These are phyloP conservation scores for Camponotus fellah DNA, from an alignment of 2,888 invertebrate species.

Conservation along the genomic window DNA sequence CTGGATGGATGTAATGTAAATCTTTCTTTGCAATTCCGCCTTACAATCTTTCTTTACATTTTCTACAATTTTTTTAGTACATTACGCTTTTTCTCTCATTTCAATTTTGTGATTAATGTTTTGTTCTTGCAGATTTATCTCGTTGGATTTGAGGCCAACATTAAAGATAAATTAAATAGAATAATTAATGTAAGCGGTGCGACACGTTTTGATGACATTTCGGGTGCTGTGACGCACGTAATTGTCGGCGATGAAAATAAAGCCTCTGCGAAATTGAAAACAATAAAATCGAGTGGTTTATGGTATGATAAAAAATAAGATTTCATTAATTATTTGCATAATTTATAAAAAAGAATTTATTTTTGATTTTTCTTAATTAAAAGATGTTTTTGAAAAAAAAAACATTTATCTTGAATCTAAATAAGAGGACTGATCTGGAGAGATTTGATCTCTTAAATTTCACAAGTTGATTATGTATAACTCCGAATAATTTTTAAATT, in stretches of 20 bases:
- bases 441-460: not conserved
- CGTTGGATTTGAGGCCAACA: slow-evolving; percentile 89
- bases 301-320: slow-evolving; percentile 71
- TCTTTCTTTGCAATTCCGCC: slow-evolving; percentile 59
- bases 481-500: not conserved
- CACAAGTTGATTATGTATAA: not conserved
- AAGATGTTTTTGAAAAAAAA: not conserved
- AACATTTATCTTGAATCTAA: not conserved
- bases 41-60: slow-evolving; percentile 2
- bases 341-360: not conserved
- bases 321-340: slow-evolving; percentile 6
- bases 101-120: not conserved
- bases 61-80: not conserved
- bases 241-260: slow-evolving; percentile 89
- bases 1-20: slow-evolving; percentile 96
- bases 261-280: slow-evolving; percentile 86
- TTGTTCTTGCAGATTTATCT: slow-evolving; percentile 88
- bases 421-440: not conserved
- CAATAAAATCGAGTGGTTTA: slow-evolving; percentile 79
- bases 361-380: not conserved
- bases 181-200: slow-evolving; percentile 94
- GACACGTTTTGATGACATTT: slow-evolving; percentile 92
- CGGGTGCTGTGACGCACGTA: slow-evolving; percentile 93
- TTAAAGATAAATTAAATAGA: slow-evolving; percentile 90
- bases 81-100: slow-evolving; percentile 15